Evolutionary conservation across 2,888 invertebrate species (phyloP).

Genomic region (Lasioglossum morio): DNA sequence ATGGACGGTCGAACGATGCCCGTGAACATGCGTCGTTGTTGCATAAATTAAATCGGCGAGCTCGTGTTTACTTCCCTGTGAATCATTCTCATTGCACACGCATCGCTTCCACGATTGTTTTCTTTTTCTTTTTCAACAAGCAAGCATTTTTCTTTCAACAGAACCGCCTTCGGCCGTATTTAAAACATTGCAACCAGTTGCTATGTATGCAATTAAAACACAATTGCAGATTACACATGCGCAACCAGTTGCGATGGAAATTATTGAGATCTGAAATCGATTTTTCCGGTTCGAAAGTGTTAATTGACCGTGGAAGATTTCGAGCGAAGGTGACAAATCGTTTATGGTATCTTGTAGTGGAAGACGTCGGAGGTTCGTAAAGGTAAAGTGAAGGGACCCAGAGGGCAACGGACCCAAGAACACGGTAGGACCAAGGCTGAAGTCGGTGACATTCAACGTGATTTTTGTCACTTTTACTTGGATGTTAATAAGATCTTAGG

Average conservation of each 20-base stretch:
- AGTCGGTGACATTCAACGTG: not conserved
- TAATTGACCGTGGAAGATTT: not conserved
- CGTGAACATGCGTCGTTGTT: not conserved
- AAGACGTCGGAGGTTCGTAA: not conserved
- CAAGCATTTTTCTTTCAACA: not conserved
- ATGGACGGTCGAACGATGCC: not conserved
- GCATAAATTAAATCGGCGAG: constrained; percentile 34
- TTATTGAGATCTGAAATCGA: not conserved
- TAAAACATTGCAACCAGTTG: not conserved
- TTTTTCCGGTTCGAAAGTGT: not conserved
- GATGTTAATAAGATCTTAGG: not conserved
- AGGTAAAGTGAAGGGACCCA: constrained; percentile 18
- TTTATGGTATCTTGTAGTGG: not conserved
- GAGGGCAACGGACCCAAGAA: not conserved
- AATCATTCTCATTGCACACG: not conserved
- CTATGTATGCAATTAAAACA: not conserved
- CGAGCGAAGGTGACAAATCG: not conserved
- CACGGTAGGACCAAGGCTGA: constrained; percentile 11
- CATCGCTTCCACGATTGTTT: not conserved
- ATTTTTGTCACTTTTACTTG: not conserved
- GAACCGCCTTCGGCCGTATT: not conserved
- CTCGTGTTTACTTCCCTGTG: constrained; percentile 19
- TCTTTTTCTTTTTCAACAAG: not conserved
- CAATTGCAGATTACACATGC: not conserved
- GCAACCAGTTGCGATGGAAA: not conserved